Percentiles rank a stretch among this genome's conserved stretches.
Conservation (phyloP, 1,140 invertebrate genomes). For the Holcopasites calliopsidis region DNA sequence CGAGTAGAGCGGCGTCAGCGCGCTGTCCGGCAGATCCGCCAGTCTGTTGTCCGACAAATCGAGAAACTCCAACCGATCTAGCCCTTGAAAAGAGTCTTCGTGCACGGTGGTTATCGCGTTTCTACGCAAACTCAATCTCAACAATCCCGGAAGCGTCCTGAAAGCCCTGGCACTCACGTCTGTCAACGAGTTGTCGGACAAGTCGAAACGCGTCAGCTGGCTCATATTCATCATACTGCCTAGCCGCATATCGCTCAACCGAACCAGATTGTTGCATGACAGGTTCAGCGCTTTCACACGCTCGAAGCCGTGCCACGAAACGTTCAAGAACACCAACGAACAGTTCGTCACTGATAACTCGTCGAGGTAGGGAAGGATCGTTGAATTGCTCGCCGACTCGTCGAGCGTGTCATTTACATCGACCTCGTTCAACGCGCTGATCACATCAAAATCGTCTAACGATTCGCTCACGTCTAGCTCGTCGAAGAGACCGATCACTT, state of each 20-base stretch:
- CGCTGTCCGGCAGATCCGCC: constrained; percentile 80
- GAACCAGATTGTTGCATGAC: constrained; percentile 77
- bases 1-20: constrained; percentile 81
- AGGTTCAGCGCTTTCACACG: constrained; percentile 77
- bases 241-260: constrained; percentile 67
- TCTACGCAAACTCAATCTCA: constrained; percentile 80
- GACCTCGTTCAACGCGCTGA: neutral
- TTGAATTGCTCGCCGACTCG: neutral
- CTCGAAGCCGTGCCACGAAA: constrained; percentile 77
- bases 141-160: constrained; percentile 72
- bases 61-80: constrained; percentile 76
- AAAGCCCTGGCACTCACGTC: constrained; percentile 62
- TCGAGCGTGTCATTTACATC: constrained; percentile 21
- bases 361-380: constrained; percentile 53
- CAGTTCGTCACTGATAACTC: constrained; percentile 69
- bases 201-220: constrained; percentile 79
- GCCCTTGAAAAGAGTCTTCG: constrained; percentile 78
- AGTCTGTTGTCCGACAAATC: constrained; percentile 85
- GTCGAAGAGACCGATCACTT: constrained; percentile 59
- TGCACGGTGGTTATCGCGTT: constrained; percentile 81
- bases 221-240: constrained; percentile 55
- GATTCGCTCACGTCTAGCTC: constrained; percentile 56
- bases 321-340: constrained; percentile 66
- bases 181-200: constrained; percentile 80
- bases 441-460: constrained; percentile 31